A percentile compares a stretch with the other conserved stretches of the same genome.
Evolutionary conservation across 92 coral and sea anemone genomes (phyloP).

Genomic region (Hydrozoanthus gracilis): DNA sequence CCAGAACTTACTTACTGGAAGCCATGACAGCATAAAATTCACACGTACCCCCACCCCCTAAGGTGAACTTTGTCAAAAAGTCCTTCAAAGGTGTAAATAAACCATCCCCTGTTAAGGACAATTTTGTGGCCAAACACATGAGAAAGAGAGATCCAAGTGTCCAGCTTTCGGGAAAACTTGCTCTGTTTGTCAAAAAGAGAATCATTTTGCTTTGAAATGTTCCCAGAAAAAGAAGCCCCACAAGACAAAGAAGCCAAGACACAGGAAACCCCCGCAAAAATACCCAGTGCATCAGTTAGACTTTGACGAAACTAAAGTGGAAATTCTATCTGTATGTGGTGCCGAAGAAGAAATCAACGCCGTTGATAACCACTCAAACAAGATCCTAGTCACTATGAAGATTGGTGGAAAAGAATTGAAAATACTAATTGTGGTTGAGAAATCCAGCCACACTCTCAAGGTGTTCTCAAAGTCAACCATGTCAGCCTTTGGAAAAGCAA

Average conservation of each 20-base stretch:
- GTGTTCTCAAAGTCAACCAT: no score
- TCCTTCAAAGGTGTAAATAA: not conserved
- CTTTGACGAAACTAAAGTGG: not conserved
- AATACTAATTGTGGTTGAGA: no score
- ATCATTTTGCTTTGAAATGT: not conserved
- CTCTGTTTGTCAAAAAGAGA: not conserved
- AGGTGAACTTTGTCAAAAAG: not conserved
- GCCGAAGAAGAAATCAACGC: no score
- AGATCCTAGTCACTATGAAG: not conserved
- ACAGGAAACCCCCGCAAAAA: not conserved
- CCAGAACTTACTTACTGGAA: not conserved
- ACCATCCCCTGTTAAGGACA: no score
- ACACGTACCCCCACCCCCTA: not conserved
- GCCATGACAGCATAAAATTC: not conserved
- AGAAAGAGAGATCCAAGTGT: slow-evolving; percentile 55
- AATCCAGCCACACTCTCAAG: no score
- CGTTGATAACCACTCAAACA: not conserved
- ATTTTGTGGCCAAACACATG: slow-evolving; percentile 45
- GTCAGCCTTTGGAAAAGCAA: not conserved
- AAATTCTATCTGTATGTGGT: no score
- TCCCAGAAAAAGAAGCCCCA: slow-evolving; percentile 45
- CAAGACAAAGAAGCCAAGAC: no score
- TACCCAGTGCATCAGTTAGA: not conserved
- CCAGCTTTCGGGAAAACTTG: slow-evolving; percentile 64
- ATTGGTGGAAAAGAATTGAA: not conserved